These are phyloP conservation scores for Poliocrania exsul DNA, from an alignment of 2,797 vertebrate species.

Conservation along the genomic window DNA sequence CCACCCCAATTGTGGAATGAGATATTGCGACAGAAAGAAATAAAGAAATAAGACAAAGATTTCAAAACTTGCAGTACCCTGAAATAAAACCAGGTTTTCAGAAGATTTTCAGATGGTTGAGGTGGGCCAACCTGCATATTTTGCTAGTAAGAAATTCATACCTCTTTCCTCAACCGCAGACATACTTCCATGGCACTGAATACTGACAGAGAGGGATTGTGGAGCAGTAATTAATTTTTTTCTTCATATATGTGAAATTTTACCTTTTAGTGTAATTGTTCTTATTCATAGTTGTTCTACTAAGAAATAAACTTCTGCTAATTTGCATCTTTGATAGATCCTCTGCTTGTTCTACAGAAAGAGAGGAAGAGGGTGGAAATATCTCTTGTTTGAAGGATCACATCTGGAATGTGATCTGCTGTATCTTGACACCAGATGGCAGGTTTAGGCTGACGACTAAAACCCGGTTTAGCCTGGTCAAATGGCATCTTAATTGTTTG, in stretches of 20 bases:
- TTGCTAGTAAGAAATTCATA: slow-evolving; percentile 64
- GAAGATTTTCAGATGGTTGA: slow-evolving; percentile 60
- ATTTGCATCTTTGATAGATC: slow-evolving; percentile 60
- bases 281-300: slow-evolving; percentile 43
- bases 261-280: slow-evolving; percentile 45
- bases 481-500: slow-evolving; percentile 54
- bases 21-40: slow-evolving; percentile 75
- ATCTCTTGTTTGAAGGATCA: slow-evolving; percentile 74
- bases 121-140: slow-evolving; percentile 48
- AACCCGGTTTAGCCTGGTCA: slow-evolving; percentile 58
- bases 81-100: slow-evolving; percentile 53
- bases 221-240: slow-evolving; percentile 18
- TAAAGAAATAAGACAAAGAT: slow-evolving; percentile 70
- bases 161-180: slow-evolving; percentile 58
- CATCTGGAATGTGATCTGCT: slow-evolving; percentile 76
- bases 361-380: slow-evolving; percentile 11
- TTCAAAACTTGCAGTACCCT: slow-evolving; percentile 59
- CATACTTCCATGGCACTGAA: slow-evolving; percentile 17
- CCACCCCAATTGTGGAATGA: slow-evolving; percentile 79
- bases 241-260: slow-evolving; percentile 29
- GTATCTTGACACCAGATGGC: slow-evolving; percentile 80
- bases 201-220: slow-evolving; percentile 16
- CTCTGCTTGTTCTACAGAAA: slow-evolving; percentile 4
- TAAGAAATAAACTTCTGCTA: slow-evolving; percentile 53
- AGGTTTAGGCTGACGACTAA: slow-evolving; percentile 77